A percentile compares a stretch with the other conserved stretches of the same genome.
These are phyloP conservation scores for Torymus auratus DNA, from an alignment of 2,888 invertebrate species.

Conservation along the genomic window DNA sequence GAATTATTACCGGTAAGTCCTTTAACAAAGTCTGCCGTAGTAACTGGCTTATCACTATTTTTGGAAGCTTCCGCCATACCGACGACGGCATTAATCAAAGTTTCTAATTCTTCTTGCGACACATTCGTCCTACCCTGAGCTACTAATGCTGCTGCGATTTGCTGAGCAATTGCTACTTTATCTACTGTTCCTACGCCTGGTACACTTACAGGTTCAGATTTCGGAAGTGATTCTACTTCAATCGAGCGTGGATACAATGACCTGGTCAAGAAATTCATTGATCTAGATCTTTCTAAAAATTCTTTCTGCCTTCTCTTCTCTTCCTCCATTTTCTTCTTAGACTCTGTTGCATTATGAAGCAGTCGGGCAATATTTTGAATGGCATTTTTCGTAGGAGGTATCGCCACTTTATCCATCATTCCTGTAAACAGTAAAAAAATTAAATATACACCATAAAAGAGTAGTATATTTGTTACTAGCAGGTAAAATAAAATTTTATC, in stretches of 20 bases:
- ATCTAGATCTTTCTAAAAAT: conserved; percentile 66
- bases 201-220: conserved; percentile 80
- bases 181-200: conserved; percentile 87
- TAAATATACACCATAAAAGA: not conserved
- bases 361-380: conserved; percentile 87
- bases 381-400: conserved; percentile 85
- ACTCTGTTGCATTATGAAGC: conserved; percentile 82
- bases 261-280: conserved; percentile 63
- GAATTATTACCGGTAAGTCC: conserved; percentile 64
- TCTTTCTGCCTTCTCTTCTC: conserved; percentile 70
- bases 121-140: conserved; percentile 90
- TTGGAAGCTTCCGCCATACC: conserved; percentile 83
- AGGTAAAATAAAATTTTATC: not conserved
- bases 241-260: conserved; percentile 65
- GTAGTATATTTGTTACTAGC: too few relatives aligned
- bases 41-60: conserved; percentile 77
- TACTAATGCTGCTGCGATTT: conserved; percentile 88
- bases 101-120: conserved; percentile 87
- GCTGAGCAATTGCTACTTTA: conserved; percentile 87
- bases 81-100: conserved; percentile 87
- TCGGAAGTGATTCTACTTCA: conserved; percentile 64
- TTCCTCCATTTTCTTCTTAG: conserved; percentile 76
- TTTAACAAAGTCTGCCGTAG: conserved; percentile 78
- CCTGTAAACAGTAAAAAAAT: conserved; percentile 77
- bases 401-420: conserved; percentile 81